phyloP scores from a whole-genome alignment of 2,113 vertebrate genomes.

The Poicephalus meyeri region DNA sequence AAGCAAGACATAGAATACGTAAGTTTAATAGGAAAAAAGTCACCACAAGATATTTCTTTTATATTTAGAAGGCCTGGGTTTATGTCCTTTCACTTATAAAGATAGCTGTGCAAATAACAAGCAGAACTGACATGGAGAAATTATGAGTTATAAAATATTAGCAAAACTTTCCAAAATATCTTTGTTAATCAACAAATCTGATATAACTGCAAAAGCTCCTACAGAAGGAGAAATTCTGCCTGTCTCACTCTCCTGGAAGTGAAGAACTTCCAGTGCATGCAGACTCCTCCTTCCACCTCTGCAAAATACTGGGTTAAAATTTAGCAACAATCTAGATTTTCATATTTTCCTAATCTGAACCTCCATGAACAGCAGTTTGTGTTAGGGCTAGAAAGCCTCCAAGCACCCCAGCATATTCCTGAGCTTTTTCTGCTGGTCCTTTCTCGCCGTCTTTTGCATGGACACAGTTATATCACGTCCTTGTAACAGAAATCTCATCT shows the following conservation, averaged over 20 bases:
- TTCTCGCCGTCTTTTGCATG: not conserved
- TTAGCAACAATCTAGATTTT: not conserved
- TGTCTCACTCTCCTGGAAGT: not conserved
- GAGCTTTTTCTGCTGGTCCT: not conserved
- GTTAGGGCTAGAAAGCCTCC: not conserved
- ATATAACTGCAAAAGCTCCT: not conserved
- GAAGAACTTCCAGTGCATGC: not conserved
- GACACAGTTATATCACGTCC: fast-evolving
- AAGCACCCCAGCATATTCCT: not conserved
- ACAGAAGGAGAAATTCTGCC: not conserved
- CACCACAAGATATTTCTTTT: not conserved
- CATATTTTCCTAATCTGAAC: not conserved
- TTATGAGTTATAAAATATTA: not conserved
- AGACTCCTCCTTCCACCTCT: not conserved
- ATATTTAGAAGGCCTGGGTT: not conserved
- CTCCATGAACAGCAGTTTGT: not conserved
- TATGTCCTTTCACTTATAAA: not conserved
- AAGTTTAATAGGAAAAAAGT: not conserved
- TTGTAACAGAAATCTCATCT: not conserved
- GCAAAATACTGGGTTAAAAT: not conserved
- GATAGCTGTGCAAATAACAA: not conserved
- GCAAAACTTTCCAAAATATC: not conserved
- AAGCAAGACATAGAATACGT: not conserved
- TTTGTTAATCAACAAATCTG: not conserved
- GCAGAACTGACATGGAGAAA: not conserved